phyloP scores from a whole-genome alignment of 2,797 vertebrate species.

The Chromis chromis region DNA sequence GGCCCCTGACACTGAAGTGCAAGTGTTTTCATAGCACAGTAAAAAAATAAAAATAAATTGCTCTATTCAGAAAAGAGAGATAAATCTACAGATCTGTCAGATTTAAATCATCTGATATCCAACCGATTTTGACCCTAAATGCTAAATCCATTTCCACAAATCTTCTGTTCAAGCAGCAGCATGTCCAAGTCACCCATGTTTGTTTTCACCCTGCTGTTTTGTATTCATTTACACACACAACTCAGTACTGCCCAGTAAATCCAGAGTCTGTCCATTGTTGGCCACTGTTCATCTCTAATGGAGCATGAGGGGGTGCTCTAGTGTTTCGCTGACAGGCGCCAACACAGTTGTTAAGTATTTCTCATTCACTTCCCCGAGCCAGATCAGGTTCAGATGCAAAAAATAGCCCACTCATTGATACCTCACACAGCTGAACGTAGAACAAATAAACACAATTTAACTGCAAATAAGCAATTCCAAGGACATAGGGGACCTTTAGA shows the following conservation, averaged over 20 bases:
- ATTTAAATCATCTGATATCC: no score
- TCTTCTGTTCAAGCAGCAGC: conserved; percentile 12
- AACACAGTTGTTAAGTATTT: conserved; percentile 43
- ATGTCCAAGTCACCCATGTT: conserved; percentile 14
- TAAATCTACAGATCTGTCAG: no score
- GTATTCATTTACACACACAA: conserved; percentile 31
- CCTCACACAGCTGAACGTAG: conserved; percentile 17
- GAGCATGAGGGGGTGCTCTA: conserved; percentile 46
- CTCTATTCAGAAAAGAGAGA: no score
- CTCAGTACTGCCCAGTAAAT: conserved; percentile 40
- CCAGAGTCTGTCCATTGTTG: conserved; percentile 36
- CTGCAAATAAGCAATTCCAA: conserved; percentile 25
- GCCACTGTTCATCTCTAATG: conserved; percentile 60
- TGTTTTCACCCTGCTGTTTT: conserved; percentile 47
- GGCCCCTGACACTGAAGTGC: not conserved
- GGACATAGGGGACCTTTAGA: conserved; percentile 21
- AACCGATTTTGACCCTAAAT: no score
- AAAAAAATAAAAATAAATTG: not conserved
- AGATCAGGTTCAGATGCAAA: conserved; percentile 34
- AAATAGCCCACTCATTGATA: conserved; percentile 4
- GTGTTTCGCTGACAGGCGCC: conserved; percentile 47
- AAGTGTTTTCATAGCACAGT: not conserved
- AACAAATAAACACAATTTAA: conserved; percentile 42
- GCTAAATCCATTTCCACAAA: no score
- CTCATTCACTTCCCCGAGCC: conserved; percentile 40